phyloP scores from a whole-genome alignment of 2,888 invertebrate genomes.

The Auanema sp. region DNA sequence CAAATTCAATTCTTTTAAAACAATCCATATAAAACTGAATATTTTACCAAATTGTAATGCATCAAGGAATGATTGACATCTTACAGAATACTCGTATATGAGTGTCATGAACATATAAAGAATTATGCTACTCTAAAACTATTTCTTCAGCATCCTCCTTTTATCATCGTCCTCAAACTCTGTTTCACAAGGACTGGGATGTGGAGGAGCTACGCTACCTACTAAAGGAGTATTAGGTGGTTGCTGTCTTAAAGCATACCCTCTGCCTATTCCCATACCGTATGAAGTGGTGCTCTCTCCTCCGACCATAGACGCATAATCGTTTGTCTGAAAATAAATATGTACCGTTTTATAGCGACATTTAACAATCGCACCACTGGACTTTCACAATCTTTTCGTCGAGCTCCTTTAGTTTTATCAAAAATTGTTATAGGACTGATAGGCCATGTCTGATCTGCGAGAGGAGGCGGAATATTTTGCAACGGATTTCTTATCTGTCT shows the following conservation, averaged over 20 bases:
- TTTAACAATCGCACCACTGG: constrained; percentile 23
- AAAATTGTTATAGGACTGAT: constrained; percentile 36
- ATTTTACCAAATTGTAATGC: no score
- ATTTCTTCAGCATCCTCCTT: constrained; percentile 25
- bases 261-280: constrained; percentile 13
- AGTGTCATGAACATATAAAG: no score
- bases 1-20: no score
- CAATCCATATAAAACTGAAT: no score
- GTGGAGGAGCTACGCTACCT: constrained; percentile 30
- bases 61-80: no score
- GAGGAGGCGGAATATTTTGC: constrained; percentile 22
- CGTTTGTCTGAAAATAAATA: constrained; percentile 42
- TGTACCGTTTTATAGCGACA: constrained; percentile 2
- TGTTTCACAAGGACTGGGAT: constrained; percentile 29
- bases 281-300: constrained; percentile 20
- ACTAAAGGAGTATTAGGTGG: constrained; percentile 26
- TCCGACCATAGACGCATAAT: constrained; percentile 59
- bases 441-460: constrained; percentile 48
- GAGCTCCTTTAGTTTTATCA: constrained; percentile 16
- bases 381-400: constrained; percentile 46
- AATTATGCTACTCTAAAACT: no score
- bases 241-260: constrained; percentile 24
- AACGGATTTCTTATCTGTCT: constrained; percentile 11
- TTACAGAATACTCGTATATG: no score
- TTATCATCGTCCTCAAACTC: constrained; percentile 34